Base-by-base conservation (phyloP, 2,113 vertebrate genomes). In the Peromyscus maniculatus region DNA sequence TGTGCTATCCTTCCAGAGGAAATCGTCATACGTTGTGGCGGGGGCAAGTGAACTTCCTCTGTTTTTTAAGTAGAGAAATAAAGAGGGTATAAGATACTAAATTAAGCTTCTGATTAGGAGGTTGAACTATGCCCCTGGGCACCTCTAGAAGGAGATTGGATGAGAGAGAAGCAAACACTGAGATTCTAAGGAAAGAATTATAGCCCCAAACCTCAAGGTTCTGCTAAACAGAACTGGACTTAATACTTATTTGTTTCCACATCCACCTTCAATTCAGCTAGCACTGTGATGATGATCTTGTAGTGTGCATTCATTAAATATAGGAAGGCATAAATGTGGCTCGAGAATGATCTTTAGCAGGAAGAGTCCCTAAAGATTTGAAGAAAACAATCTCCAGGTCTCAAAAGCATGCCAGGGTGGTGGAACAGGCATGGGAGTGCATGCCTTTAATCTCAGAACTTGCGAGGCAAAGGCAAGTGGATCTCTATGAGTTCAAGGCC, bases 251-350 rank as follows among this genome's bases (percentile, higher is more conserved):
- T 87, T 72, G 52, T 66, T 95, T 95, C 13, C n/a, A 57, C 28
- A 8, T 84, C 24, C 91, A 5, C 28, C 46, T 66, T 26, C 33
- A 7, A 8, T 66, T 13, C 64, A 71, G 43, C 57, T 91, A 52
- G 19, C 72, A 69, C 26, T 88, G 49, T 94, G 13, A 95, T 78
- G 21, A 74, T 24, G 72, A 43, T 52, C 36, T 87, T 15, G 57
- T 52, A 39, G 33, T 84, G 83, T 16, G 11, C n/a, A n/a, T 43
- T 95, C 74, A 87, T 26, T 78, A 95, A 83, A 72, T 90, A 87
- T 6, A 95, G 52, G 82, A 92, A 77, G 72, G 69, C 7, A 57
- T 57, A 57, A 92, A 91, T 78, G 43, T 43, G 43, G 43, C 43
- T 43, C 43, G 43, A 43, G 43, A 43, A 43, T 43, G 43, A 43